phyloP scores from a whole-genome alignment of 2,888 invertebrate species.

The Ganaspis brasiliensis region DNA sequence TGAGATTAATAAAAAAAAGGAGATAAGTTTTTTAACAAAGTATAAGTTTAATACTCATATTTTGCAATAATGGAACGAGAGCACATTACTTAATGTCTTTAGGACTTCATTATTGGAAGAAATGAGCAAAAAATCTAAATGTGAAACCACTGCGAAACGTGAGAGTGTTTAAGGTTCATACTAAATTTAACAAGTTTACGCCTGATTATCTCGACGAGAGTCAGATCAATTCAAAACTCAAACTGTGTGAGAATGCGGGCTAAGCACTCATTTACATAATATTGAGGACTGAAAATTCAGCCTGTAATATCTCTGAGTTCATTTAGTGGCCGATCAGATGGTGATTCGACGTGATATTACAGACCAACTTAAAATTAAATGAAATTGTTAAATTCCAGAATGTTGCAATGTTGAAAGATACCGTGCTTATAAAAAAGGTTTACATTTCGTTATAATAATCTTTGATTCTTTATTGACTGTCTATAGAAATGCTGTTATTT shows the following conservation, averaged over 20 bases:
- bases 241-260: not conserved
- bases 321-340: not conserved
- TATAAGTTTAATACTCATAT: too few species aligned
- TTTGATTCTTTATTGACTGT: not conserved
- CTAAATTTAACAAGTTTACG: not conserved
- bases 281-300: not conserved
- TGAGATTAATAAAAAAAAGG: too few species aligned
- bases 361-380: not conserved
- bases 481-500: too few species aligned
- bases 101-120: not conserved
- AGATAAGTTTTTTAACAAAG: too few species aligned
- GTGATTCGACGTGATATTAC: not conserved
- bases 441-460: not conserved
- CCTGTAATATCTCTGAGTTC: not conserved
- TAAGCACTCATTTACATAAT: conserved; percentile 14
- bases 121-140: not conserved
- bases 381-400: conserved; percentile 3
- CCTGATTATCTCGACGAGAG: not conserved
- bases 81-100: not conserved
- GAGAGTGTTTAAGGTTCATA: not conserved
- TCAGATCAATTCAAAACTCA: not conserved
- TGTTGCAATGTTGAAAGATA: not conserved
- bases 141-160: not conserved
- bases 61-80: too few species aligned
- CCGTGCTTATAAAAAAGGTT: not conserved